phyloP scores from a whole-genome alignment of 92 coral and sea anemone species.

The Metridium senile region DNA sequence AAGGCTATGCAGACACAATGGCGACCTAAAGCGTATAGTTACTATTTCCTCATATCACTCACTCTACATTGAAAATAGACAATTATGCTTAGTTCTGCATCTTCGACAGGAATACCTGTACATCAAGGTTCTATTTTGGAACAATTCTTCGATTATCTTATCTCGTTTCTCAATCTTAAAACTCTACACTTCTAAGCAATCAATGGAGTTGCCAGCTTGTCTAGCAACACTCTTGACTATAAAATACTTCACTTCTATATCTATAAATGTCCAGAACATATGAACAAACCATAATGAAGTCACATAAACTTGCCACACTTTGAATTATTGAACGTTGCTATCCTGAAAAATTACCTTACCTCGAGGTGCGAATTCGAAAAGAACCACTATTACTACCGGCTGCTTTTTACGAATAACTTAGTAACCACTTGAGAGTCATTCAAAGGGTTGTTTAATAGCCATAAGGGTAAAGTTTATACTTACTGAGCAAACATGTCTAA shows the following conservation, averaged over 20 bases:
- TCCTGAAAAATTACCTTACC: background rate
- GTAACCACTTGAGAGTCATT: conserved; percentile 14
- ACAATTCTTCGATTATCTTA: background rate
- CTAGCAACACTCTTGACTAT: background rate
- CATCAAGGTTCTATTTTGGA: background rate
- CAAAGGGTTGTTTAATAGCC: conserved; percentile 7
- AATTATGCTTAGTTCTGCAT: too few species aligned
- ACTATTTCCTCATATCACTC: too few species aligned
- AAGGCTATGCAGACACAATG: too few species aligned
- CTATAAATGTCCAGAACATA: background rate
- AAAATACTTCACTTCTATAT: background rate
- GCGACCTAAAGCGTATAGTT: too few species aligned
- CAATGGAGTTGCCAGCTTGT: conserved; percentile 13
- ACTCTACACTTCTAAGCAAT: background rate
- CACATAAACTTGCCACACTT: too few species aligned
- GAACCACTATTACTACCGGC: background rate
- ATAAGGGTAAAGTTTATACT: conserved; percentile 10
- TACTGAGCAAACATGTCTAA: background rate
- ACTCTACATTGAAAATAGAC: too few species aligned
- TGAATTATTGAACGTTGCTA: background rate
- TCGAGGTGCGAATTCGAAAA: background rate
- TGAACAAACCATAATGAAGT: conserved; percentile 20
- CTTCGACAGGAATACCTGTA: background rate
- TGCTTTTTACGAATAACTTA: conserved; percentile 18
- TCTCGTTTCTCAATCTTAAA: background rate